phyloP scores from a whole-genome alignment of 2,797 vertebrate species.

The Lacerta bilineata region DNA sequence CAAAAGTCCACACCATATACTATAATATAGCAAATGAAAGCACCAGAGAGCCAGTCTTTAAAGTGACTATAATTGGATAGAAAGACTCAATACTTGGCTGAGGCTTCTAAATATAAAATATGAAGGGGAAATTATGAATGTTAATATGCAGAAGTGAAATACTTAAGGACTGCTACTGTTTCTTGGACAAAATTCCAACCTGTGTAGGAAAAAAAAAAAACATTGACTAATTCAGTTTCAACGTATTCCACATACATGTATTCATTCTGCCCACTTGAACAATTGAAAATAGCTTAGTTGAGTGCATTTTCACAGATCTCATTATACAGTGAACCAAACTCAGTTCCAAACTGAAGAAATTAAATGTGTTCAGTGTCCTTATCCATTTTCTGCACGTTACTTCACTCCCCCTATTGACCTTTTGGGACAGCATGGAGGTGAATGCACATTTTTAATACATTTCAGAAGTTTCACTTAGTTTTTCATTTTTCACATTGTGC shows the following conservation, averaged over 20 bases:
- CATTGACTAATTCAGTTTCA: conserved; percentile 16
- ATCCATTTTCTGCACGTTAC: conserved; percentile 18
- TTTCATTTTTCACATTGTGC: neutral
- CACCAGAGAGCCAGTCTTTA: neutral
- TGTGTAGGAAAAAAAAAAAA: neutral
- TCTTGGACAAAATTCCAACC: conserved; percentile 9
- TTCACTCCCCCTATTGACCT: neutral
- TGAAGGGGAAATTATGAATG: neutral
- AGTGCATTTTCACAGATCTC: neutral
- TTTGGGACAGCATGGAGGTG: neutral
- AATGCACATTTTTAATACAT: conserved; percentile 20
- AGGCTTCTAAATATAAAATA: conserved; percentile 23
- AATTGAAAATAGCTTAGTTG: neutral
- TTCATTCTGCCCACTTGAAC: neutral
- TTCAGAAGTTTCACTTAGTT: conserved; percentile 52
- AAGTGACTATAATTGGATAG: neutral
- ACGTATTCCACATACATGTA: neutral
- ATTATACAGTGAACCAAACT: neutral
- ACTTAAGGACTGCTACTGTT: conserved; percentile 2
- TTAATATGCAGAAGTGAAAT: neutral
- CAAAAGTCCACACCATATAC: neutral
- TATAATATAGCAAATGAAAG: neutral
- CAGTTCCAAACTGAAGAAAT: conserved; percentile 2
- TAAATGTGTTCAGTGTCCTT: neutral
- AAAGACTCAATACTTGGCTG: neutral